Evolutionary conservation across 2,797 vertebrate genomes (phyloP), one percentile per base, ranked within the genome.

Genomic region (Bradypodion ventrale): DNA sequence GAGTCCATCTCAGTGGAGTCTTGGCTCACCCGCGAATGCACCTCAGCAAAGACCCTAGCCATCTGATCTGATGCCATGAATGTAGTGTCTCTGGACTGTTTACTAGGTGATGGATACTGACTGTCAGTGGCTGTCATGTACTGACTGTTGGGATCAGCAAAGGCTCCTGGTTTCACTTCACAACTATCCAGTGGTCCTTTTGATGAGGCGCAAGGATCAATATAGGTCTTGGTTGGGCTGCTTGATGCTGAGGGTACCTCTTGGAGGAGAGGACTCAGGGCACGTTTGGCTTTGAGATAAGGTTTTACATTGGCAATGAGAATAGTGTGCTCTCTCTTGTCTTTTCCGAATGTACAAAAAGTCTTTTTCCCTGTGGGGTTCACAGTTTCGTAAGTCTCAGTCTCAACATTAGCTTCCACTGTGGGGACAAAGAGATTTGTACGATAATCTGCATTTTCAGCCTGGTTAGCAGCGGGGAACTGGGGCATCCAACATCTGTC

Each of bases 401-500:
- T 97, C 95, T 99, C 98, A 56, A 98, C 97, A 87, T 97, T 97
- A 72, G 97, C 95, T 96, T 99, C 98, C 95, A 99, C 98, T 72
- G 97, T 97, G 83, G 98, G 98, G 91, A 99, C 98, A 92, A 99
- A 99, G 96, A 99, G 97, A 95, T 99, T 99, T 96, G 97, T 99
- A 96, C 98, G 98, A 96, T 99, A 99, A 97, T 99, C 98, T 62
- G 98, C 97, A 66, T 98, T 98, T 96, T 99, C 99, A 83, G 98
- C 98, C 94, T 98, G 98, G 94, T 97, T 97, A 95, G 97, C 96
- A 87, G 97, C 93, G 32, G 98, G 97, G 95, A 99, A 99, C 96
- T 99, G 98, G 92, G 99, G 99, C 99, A 99, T 99, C 99, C 99
- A 99, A 95, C 99, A 99, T 93, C 98, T 98, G 96, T 99, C 98